These are phyloP conservation scores for Meteorus cinctellus DNA, from an alignment of 2,888 invertebrate genomes.

Conservation along the genomic window DNA sequence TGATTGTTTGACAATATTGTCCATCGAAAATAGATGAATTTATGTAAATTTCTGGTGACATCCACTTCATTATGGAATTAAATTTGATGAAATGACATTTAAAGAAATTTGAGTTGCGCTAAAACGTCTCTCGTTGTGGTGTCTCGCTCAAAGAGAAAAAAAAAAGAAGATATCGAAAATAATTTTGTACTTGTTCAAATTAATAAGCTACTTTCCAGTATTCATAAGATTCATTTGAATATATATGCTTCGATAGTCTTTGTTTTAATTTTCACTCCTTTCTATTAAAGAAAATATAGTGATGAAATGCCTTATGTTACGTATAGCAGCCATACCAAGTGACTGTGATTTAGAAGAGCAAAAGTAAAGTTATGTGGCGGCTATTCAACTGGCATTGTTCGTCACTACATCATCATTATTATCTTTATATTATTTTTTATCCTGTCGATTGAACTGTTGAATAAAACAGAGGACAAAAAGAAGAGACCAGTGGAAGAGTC, in stretches of 20 bases:
- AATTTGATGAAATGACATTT: background rate
- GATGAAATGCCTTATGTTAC: conserved; percentile 64
- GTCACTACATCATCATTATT: conserved; percentile 55
- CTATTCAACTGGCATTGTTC: conserved; percentile 62
- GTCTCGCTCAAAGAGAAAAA: conserved; percentile 54
- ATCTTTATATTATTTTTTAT: conserved; percentile 40
- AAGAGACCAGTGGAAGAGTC: background rate
- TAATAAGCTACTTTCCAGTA: conserved; percentile 66
- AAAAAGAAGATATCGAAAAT: conserved; percentile 55
- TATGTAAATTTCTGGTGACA: background rate
- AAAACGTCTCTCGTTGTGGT: conserved; percentile 55
- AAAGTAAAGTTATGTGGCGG: conserved; percentile 66
- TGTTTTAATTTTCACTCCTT: conserved; percentile 40
- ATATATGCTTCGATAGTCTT: conserved; percentile 41
- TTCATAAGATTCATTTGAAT: conserved; percentile 62
- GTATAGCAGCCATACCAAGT: conserved; percentile 63
- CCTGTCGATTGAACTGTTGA: conserved; percentile 53
- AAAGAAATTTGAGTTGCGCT: conserved; percentile 5
- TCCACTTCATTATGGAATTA: background rate
- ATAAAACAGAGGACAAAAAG: conserved; percentile 5
- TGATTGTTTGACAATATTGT: background rate
- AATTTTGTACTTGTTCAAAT: conserved; percentile 66
- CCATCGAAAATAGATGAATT: background rate
- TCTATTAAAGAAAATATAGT: conserved; percentile 50
- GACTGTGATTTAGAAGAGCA: conserved; percentile 69